Evolutionary conservation across 2,797 vertebrate genomes (phyloP), one percentile per base, ranked within the genome.

Genomic region (Sciurus carolinensis): DNA sequence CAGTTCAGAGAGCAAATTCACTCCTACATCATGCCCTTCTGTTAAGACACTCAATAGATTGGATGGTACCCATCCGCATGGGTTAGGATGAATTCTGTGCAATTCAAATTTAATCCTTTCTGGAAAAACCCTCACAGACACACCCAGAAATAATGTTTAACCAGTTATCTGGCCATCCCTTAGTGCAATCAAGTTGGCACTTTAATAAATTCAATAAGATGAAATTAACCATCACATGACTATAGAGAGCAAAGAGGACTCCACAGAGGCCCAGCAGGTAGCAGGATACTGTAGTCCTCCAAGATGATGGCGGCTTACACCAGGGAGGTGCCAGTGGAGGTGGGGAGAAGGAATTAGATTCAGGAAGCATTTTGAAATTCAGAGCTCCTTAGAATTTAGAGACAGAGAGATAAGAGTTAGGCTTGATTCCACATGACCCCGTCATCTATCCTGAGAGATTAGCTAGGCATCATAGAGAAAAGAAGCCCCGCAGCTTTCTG

Each of bases 241-340:
- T 36, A 2, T 5, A 54, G 15, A 24, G 9, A 54, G 30, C 3
- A 9, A 42, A 81, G 79, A 12, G 9, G 5, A 13, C 20, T 2
- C 1, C 11, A 66, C 30, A 15, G n/a, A 33, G 20, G 59, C 12
- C 52, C 14, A 22, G 1, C 10, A 22, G 64, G 20, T 11, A 26
- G 14, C 28, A 54, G n/a, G 8, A 1, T 3, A 3, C 17, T n/a
- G 14, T 24, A 33, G 7, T 12, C 1, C 18, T 13, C n/a, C 66
- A 42, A 24, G 9, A 8, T 3, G 12, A 6, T 10, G 44, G 6
- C 20, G 39, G 14, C 64, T 50, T 52, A 10, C 20, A 22, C 2
- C 24, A 33, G 30, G 59, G 14, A 12, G 10, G 22, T 20, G 9
- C 9, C 2, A 0, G 2, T 36, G n/a, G 57, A n/a, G 3, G 2